These are phyloP conservation scores for Heteractis magnifica DNA, from an alignment of 92 coral and sea anemone genomes.

Conservation along the genomic window DNA sequence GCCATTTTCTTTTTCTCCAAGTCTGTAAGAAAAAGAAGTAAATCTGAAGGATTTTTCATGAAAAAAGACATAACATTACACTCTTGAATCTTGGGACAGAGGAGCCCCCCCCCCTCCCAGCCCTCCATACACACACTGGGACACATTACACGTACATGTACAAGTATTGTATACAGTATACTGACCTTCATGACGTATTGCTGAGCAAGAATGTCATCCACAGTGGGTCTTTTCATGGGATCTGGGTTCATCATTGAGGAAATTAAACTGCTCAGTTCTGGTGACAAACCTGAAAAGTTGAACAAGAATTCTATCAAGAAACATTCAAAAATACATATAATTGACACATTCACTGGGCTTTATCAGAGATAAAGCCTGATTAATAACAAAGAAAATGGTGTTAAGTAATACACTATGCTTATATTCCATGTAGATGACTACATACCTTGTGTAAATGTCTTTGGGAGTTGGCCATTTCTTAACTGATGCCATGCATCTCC, in stretches of 20 bases:
- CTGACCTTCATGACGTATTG: constrained; percentile 71
- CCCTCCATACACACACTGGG: too few relatives aligned
- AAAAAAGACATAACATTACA: too few relatives aligned
- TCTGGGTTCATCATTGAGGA: constrained; percentile 82
- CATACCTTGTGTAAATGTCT: constrained; percentile 83
- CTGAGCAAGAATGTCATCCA: constrained; percentile 80
- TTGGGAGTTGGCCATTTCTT: constrained; percentile 79
- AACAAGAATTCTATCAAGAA: too few relatives aligned
- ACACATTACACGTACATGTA: too few relatives aligned
- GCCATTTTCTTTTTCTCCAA: constrained; percentile 77
- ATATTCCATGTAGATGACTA: neutral
- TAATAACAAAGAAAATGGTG: too few relatives aligned
- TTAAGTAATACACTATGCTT: neutral
- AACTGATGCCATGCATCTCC: constrained; percentile 97
- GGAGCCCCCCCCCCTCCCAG: too few relatives aligned
- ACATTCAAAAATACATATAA: too few relatives aligned
- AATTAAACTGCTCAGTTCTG: constrained; percentile 73
- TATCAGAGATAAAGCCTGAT: too few relatives aligned
- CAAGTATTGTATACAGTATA: too few relatives aligned
- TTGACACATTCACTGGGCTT: neutral
- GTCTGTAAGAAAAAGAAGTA: constrained; percentile 34
- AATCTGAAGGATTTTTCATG: too few relatives aligned
- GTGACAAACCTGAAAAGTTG: constrained; percentile 68
- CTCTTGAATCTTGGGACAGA: too few relatives aligned
- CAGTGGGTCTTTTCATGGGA: constrained; percentile 83